Evolutionary conservation across 2,113 vertebrate species (phyloP), one percentile per base, ranked within the genome.

Genomic region (Muntiacus muntjak): DNA sequence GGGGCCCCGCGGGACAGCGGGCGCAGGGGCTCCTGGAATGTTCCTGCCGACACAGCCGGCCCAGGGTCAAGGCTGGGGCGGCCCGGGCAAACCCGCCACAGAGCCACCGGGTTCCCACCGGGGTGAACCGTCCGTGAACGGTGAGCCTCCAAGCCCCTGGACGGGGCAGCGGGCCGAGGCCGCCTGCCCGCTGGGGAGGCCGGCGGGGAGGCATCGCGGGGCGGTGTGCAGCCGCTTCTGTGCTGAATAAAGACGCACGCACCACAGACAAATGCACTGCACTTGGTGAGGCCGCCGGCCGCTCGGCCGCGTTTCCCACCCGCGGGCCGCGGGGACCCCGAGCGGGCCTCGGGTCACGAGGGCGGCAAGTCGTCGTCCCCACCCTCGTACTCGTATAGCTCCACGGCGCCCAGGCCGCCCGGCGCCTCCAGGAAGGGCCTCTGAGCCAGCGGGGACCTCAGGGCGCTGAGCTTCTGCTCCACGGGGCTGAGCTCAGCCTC

Each of bases 121-220:
- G 71, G 36, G 71, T 74, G 36, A 25, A 14, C 71, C 5, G 5
- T 25, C 11, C 2, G 1, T 21, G 1, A 0, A 74, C 5, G 0
- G 5, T 21, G 36, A 50, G 71, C 21, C 71, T 74, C 36, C 71
- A 23, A 21, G 64, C n/a, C 1, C n/a, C 64, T 11, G 64, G 64
- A 36, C 0, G 17, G 33, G 17, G 64, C 33, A 71, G 64, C 4
- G 0, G n/a, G n/a, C 17, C n/a, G 2, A 21, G n/a, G 64, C 64
- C 64, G 4, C n/a, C 21, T 25, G 71, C 21, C 71, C 5, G 2
- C 36, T 43, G 36, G 71, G 36, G 5, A 23, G 19, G 55, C 52
- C 4, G 7, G 55, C 55, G 0, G 55, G 55, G 21, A 14, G 36
- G 71, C 71, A 13, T 23, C 11, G 2, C 11, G 21, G 21, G 21